A percentile compares a stretch with the other conserved stretches of the same genome.
Evolutionary conservation across 1,140 invertebrate genomes (phyloP).

Genomic region (Lepidotrigona ventralis): DNA sequence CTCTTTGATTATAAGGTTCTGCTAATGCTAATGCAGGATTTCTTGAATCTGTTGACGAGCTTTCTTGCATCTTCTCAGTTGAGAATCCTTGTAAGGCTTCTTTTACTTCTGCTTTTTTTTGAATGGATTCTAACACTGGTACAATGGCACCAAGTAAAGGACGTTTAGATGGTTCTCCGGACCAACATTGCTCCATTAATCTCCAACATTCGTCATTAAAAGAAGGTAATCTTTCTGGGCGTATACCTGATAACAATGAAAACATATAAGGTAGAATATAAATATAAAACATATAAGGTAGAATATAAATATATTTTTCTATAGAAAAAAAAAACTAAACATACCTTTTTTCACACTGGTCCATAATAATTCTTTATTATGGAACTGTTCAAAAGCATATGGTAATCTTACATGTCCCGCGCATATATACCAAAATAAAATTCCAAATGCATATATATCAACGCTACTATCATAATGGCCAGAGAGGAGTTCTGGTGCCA

Average conservation of each 20-base stretch:
- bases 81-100: constrained; percentile 64
- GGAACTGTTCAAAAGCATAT: constrained; percentile 91
- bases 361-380: constrained; percentile 94
- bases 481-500: constrained; percentile 93
- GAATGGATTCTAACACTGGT: constrained; percentile 82
- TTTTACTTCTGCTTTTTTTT: constrained; percentile 70
- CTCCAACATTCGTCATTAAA: constrained; percentile 92
- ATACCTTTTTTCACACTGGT: constrained; percentile 90
- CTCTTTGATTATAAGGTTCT: constrained; percentile 76
- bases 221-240: constrained; percentile 88
- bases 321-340: constrained; percentile 4
- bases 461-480: constrained; percentile 92
- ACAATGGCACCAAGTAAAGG: constrained; percentile 90
- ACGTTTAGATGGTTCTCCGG: constrained; percentile 86
- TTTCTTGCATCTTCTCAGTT: constrained; percentile 53
- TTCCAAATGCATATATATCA: constrained; percentile 95
- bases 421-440: constrained; percentile 95
- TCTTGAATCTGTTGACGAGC: constrained; percentile 49
- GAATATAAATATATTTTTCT: constrained; percentile 23
- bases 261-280: constrained; percentile 12
- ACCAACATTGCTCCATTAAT: constrained; percentile 93
- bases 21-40: constrained; percentile 69
- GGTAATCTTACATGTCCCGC: constrained; percentile 91
- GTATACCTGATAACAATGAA: constrained; percentile 78
- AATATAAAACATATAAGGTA: constrained; percentile 15